Base-by-base conservation (phyloP, 2,113 vertebrate genomes). In the Nanorana parkeri region DNA sequence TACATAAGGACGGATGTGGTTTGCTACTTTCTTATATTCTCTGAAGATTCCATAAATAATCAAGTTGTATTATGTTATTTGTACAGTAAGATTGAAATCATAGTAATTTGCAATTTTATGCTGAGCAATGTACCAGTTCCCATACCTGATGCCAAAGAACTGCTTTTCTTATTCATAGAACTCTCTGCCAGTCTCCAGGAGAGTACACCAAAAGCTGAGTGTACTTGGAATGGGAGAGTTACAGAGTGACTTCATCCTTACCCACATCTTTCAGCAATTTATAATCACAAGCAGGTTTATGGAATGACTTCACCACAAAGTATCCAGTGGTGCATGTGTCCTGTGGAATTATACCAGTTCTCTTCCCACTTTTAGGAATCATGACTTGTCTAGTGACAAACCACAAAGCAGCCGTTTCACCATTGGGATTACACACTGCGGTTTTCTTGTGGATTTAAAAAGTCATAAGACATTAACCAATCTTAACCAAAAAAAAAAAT, bases 211-310 rank as follows among this genome's bases (percentile, higher is more conserved):
- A 17, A 1, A n/a, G 47, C 24, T 64, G 61, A 64, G 11, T 28
- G 2, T 64, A 17, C 24, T 64, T 61, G 21, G 58, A 47, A 47
- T 28, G 47, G 52, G 17, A 68, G 11, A 54, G 10, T 24, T 23
- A 28, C 52, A 16, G 76, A 13, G 21, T 78, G 60, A 78, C 20
- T 24, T 66, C 76, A 66, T 52, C 3, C 36, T 78, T 73, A 52
- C 51, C 52, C 76, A 78, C 76, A 55, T 54, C 63, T 54, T 63
- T 77, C 56, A 24, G 2, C 41, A 23, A 65, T 23, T 24, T 20
- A 68, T 1, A 68, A 21, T 47, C 66, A 80, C 66, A 58, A 41
- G 29, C 41, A n/a, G 16, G 20, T 68, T 32, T 23, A 47, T 4
- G 32, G 66, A 60, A 52, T 24, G 77, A 56, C 23, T 55, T 5